Evolutionary conservation across 1,140 invertebrate species (phyloP).

Genomic region (Drosophila carrolli): DNA sequence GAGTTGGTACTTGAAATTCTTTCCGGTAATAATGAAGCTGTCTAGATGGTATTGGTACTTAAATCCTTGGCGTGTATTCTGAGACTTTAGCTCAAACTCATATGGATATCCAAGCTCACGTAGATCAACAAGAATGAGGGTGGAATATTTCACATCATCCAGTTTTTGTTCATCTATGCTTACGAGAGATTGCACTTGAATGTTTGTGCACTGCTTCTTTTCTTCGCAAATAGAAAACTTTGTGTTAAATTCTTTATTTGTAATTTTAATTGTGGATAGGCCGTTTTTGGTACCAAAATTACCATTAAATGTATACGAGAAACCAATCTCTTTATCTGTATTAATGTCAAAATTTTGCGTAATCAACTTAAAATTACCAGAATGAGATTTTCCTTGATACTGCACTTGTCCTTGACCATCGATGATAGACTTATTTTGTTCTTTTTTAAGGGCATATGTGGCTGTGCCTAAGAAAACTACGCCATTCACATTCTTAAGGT

Average conservation of each 20-base stretch:
- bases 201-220: slow-evolving; percentile 90
- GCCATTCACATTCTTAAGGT: slow-evolving; percentile 87
- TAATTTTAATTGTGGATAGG: slow-evolving; percentile 88
- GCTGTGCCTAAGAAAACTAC: slow-evolving; percentile 88
- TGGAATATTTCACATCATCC: slow-evolving; percentile 85
- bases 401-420: slow-evolving; percentile 88
- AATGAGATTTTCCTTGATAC: slow-evolving; percentile 88
- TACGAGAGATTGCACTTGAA: slow-evolving; percentile 87
- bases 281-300: slow-evolving; percentile 86
- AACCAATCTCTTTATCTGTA: slow-evolving; percentile 87
- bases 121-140: slow-evolving; percentile 88
- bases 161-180: slow-evolving; percentile 53
- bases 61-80: slow-evolving; percentile 86
- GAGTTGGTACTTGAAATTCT: slow-evolving; percentile 89
- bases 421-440: slow-evolving; percentile 89
- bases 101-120: slow-evolving; percentile 89
- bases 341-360: slow-evolving; percentile 87
- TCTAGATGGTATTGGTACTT: slow-evolving; percentile 88
- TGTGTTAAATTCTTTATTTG: slow-evolving; percentile 89
- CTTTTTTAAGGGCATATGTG: slow-evolving; percentile 89
- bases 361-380: slow-evolving; percentile 90
- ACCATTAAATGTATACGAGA: slow-evolving; percentile 86
- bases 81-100: slow-evolving; percentile 89
- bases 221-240: slow-evolving; percentile 90
- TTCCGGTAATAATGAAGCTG: slow-evolving; percentile 88